These are phyloP conservation scores for Brachionus manjavacas DNA, from an alignment of 1,140 invertebrate species.

Conservation along the genomic window DNA sequence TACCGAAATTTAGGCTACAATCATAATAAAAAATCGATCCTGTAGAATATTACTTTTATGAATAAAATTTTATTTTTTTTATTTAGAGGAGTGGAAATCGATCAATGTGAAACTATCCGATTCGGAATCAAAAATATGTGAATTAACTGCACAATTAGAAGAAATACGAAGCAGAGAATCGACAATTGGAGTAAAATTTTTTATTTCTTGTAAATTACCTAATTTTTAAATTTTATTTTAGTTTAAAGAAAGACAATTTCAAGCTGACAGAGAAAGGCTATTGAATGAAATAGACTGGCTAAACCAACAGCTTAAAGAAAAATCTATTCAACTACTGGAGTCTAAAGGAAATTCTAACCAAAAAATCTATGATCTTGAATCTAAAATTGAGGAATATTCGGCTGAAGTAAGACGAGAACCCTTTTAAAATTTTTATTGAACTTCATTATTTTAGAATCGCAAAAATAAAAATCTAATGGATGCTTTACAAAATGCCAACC, in stretches of 20 bases:
- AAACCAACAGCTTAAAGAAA: constrained; percentile 35
- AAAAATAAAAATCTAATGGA: constrained; percentile 65
- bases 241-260: constrained; percentile 38
- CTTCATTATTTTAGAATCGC: constrained; percentile 4
- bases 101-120: constrained; percentile 54
- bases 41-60: too few relatives aligned
- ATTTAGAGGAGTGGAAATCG: constrained; percentile 54
- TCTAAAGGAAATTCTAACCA: constrained; percentile 46
- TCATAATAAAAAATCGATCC: too few relatives aligned
- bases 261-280: constrained; percentile 38
- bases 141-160: constrained; percentile 24
- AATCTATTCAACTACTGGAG: constrained; percentile 24
- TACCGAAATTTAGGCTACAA: too few relatives aligned
- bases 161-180: constrained; percentile 17
- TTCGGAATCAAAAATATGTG: constrained; percentile 43
- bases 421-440: constrained; percentile 51
- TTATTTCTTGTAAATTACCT: not conserved
- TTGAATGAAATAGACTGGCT: constrained; percentile 43
- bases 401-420: constrained; percentile 73
- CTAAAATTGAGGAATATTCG: constrained; percentile 71
- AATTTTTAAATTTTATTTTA: not conserved
- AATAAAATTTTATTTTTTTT: not conserved
- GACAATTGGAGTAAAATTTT: not conserved
- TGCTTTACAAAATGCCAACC: constrained; percentile 65
- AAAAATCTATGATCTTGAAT: constrained; percentile 73